These are phyloP conservation scores for Drosophila persimilis DNA, from an alignment of 1,140 invertebrate genomes.

Conservation along the genomic window DNA sequence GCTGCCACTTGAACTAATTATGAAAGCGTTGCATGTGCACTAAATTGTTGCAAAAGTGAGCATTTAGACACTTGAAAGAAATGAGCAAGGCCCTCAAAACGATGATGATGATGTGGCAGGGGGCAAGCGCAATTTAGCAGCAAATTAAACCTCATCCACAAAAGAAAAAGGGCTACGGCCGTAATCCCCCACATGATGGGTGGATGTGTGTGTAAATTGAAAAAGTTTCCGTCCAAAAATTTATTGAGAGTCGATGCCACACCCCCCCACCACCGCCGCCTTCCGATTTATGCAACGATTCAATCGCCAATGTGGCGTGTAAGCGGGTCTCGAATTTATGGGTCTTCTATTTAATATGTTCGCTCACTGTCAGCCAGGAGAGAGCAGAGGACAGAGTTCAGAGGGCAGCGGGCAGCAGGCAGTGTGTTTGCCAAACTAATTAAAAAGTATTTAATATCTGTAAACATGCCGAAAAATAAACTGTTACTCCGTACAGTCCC, in stretches of 20 bases:
- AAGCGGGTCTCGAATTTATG: slow-evolving; percentile 44
- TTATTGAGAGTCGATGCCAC: slow-evolving; percentile 63
- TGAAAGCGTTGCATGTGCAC: slow-evolving; percentile 35
- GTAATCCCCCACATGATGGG: slow-evolving; percentile 52
- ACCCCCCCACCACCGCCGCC: slow-evolving; percentile 11
- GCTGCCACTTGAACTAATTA: slow-evolving; percentile 51
- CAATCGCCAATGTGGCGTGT: slow-evolving; percentile 36
- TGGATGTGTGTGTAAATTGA: slow-evolving; percentile 69
- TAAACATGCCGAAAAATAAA: slow-evolving; percentile 73
- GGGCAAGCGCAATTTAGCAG: slow-evolving; percentile 63
- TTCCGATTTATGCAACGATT: slow-evolving; percentile 56
- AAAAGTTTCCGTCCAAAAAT: slow-evolving; percentile 76
- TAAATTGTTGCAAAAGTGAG: slow-evolving; percentile 40
- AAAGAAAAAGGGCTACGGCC: neutral
- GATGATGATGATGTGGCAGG: slow-evolving; percentile 1
- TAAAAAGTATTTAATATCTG: slow-evolving; percentile 80
- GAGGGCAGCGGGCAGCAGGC: neutral
- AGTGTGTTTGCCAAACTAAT: slow-evolving; percentile 74
- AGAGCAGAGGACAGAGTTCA: no score
- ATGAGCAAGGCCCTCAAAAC: slow-evolving; percentile 22
- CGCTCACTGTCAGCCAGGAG: slow-evolving; percentile 15
- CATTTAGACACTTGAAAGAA: slow-evolving; percentile 43
- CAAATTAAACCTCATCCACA: slow-evolving; percentile 68
- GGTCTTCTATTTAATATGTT: slow-evolving; percentile 68
- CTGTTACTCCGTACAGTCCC: slow-evolving; percentile 16